Evolutionary conservation across 2,797 vertebrate genomes (phyloP).

Genomic region (Thalassophryne amazonica): DNA sequence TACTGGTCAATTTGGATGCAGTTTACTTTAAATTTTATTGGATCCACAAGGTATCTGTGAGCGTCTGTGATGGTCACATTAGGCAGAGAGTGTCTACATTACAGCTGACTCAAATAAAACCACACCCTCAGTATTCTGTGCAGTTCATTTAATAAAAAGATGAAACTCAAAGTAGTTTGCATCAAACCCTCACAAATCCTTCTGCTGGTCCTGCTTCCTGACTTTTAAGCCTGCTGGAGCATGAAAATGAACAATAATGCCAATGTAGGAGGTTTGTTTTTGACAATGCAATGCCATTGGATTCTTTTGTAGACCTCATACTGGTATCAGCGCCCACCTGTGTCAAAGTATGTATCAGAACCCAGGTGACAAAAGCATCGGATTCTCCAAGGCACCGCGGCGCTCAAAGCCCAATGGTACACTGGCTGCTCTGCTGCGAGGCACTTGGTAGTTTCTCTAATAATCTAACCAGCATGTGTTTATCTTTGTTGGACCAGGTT

Average conservation of each 20-base stretch:
- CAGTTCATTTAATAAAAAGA: not conserved
- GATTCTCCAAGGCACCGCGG: slow-evolving; percentile 58
- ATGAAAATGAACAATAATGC: slow-evolving; percentile 21
- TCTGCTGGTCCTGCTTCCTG: not conserved
- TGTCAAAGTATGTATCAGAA: slow-evolving; percentile 66
- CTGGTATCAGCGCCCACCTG: slow-evolving; percentile 69
- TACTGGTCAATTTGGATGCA: not conserved
- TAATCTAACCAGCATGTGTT: slow-evolving; percentile 80
- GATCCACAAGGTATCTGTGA: not conserved
- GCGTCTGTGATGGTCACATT: not conserved
- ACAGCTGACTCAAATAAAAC: not conserved
- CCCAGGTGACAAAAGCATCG: slow-evolving; percentile 56
- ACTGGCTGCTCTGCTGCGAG: slow-evolving; percentile 65
- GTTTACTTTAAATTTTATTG: not conserved
- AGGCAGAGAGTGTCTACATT: not conserved
- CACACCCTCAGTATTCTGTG: not conserved
- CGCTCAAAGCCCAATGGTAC: slow-evolving; percentile 60
- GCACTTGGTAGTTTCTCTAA: slow-evolving; percentile 70
- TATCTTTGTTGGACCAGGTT: slow-evolving; percentile 79
- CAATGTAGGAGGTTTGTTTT: slow-evolving; percentile 43
- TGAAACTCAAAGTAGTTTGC: not conserved
- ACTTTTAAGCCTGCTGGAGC: slow-evolving; percentile 3
- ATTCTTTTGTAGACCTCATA: slow-evolving; percentile 45
- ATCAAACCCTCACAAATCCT: not conserved
- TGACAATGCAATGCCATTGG: slow-evolving; percentile 63